Base-by-base conservation (phyloP, 2,797 vertebrate genomes). In the Chloroceryle amazona region DNA sequence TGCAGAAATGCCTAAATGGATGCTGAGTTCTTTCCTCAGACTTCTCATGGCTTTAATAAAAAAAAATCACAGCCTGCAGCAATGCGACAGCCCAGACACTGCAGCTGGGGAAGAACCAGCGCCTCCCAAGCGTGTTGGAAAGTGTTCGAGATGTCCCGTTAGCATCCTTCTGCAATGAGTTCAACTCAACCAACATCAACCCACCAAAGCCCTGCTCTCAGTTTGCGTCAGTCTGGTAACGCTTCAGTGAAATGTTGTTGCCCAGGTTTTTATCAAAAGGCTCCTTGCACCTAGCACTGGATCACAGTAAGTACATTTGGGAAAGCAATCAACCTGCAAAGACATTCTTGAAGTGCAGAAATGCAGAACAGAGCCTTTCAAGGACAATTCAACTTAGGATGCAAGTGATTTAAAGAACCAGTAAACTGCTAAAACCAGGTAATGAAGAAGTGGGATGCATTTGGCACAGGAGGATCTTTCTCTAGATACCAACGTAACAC, bases 281-380 rank as follows among this genome's bases (percentile, higher is more conserved):
- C 68, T 58, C 6, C 62, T 62, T 51, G 26, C 54, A 65, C n/a
- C 0, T 25, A 78, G 65, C 16, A 7, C 20, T 0, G 0, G 9
- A 55, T 19, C 42, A 52, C 65, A n/a, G 57, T 17, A 62, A 52
- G 35, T 37, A 42, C 72, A 72, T 75, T 67, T 81, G 72, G 72
- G 81, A 92, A 92, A 91, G 87, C 79, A 81, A 82, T 89, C 89
- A 86, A 88, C 52, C 54, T 62, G 62, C 84, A 93, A 72, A 74
- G 62, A 35, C 44, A 47, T 66, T 94, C 89, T 1, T 78, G 21
- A 94, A 93, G 62, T 13, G 62, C 74, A 93, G 49, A 93, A 91
- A 85, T 12, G 61, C 55, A 91, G 62, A 84, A 81, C 88, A 74
- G 80, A 90, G 26, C 57, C 52, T 62, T 90, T 31, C 83, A 89